Conservation (phyloP, 2,888 invertebrate genomes). For the Pandemis corylana region DNA sequence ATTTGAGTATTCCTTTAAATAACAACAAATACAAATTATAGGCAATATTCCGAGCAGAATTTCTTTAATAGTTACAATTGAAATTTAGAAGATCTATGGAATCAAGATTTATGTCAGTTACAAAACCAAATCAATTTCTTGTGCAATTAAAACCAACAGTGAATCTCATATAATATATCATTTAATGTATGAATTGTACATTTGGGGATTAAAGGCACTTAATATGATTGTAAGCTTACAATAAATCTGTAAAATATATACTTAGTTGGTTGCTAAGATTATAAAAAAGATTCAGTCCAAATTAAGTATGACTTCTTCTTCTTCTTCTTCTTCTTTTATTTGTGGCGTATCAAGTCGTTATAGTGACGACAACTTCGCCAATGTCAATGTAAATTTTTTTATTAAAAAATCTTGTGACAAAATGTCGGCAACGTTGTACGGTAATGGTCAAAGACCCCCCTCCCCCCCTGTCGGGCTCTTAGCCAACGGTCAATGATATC, state of each 20-base stretch:
- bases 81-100: not conserved
- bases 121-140: not conserved
- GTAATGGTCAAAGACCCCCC: too few species aligned
- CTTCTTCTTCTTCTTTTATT: too few species aligned
- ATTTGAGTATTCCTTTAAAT: conserved; percentile 43
- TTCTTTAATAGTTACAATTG: not conserved
- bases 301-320: conserved; percentile 6
- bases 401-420: too few species aligned
- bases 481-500: too few species aligned
- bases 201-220: not conserved
- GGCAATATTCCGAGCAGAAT: conserved; percentile 12
- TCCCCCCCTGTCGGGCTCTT: too few species aligned
- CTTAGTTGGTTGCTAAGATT: not conserved
- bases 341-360: too few species aligned
- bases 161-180: conserved; percentile 22
- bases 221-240: conserved; percentile 2
- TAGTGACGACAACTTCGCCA: too few species aligned
- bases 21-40: conserved; percentile 31
- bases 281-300: not conserved
- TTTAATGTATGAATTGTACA: not conserved
- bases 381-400: too few species aligned
- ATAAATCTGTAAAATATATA: not conserved
- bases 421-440: too few species aligned
- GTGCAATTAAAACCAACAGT: not conserved
- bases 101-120: not conserved